A percentile compares a stretch with the other conserved stretches of the same genome.
phyloP scores from a whole-genome alignment of 2,888 invertebrate genomes.

The Volucella zonaria region DNA sequence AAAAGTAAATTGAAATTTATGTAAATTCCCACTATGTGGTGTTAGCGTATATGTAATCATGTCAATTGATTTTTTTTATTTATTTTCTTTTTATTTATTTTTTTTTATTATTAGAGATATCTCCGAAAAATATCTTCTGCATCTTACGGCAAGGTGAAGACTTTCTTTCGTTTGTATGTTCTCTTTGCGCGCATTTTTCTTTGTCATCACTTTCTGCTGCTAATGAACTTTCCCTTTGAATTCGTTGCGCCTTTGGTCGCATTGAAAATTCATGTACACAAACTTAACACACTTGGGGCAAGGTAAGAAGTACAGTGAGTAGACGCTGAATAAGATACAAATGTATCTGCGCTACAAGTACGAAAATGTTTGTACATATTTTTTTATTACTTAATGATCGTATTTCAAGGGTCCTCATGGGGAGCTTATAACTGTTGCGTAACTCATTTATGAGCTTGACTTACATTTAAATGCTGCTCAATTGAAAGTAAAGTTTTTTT shows the following conservation, averaged over 20 bases:
- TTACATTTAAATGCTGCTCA: constrained; percentile 36
- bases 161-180: constrained; percentile 46
- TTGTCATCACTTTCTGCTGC: constrained; percentile 18
- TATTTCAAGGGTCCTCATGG: constrained; percentile 20
- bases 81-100: constrained; percentile 9
- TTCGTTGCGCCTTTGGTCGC: constrained; percentile 26
- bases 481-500: constrained; percentile 27
- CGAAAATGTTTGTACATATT: background rate
- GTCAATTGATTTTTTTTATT: constrained; percentile 25
- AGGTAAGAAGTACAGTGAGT: too few species aligned
- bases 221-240: constrained; percentile 60
- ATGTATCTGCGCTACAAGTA: background rate
- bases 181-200: constrained; percentile 12
- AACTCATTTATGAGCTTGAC: constrained; percentile 24
- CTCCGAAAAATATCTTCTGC: constrained; percentile 34
- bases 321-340: too few species aligned
- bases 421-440: constrained; percentile 24
- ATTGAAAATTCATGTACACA: constrained; percentile 16
- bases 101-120: constrained; percentile 33
- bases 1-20: background rate
- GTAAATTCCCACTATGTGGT: background rate
- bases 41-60: constrained; percentile 22
- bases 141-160: background rate
- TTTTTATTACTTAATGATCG: constrained; percentile 44
- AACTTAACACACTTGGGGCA: constrained; percentile 25